Percentiles rank a stretch among this genome's conserved stretches.
Conservation (phyloP, 1,140 invertebrate genomes). For the Contarinia nasturtii region DNA sequence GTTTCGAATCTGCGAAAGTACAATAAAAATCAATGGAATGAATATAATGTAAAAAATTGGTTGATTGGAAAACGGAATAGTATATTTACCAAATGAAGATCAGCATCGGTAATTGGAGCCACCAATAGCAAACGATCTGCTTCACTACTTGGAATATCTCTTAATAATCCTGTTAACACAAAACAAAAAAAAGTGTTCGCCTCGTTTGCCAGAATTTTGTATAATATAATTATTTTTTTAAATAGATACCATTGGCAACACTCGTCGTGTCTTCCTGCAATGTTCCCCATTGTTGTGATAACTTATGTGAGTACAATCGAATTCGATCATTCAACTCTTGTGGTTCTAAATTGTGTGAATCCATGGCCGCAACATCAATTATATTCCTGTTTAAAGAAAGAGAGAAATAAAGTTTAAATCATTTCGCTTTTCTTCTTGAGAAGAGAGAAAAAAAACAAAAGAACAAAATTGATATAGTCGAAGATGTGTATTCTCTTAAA, state of each 20-base stretch:
- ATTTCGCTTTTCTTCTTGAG: too few species aligned
- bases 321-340: conserved; percentile 61
- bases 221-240: too few species aligned
- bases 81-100: conserved; percentile 18
- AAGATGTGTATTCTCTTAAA: conserved; percentile 8
- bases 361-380: conserved; percentile 63
- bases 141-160: conserved; percentile 14
- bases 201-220: too few species aligned
- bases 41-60: too few species aligned
- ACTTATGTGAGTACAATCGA: conserved; percentile 42
- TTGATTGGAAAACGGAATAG: too few species aligned
- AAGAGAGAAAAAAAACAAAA: conserved; percentile 1
- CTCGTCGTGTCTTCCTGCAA: conserved; percentile 12
- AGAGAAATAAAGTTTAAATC: conserved; percentile 4
- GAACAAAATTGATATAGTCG: neutral
- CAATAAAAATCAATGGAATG: too few species aligned
- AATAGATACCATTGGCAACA: neutral
- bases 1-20: conserved; percentile 30
- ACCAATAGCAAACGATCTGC: conserved; percentile 17
- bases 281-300: conserved; percentile 29
- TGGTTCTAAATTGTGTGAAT: conserved; percentile 53
- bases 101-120: conserved; percentile 15
- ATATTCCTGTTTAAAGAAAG: conserved; percentile 39
- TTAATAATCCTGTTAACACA: neutral
- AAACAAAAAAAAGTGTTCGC: too few species aligned